phyloP scores from a whole-genome alignment of 2,888 invertebrate species.

The Standfussiana lucernea region DNA sequence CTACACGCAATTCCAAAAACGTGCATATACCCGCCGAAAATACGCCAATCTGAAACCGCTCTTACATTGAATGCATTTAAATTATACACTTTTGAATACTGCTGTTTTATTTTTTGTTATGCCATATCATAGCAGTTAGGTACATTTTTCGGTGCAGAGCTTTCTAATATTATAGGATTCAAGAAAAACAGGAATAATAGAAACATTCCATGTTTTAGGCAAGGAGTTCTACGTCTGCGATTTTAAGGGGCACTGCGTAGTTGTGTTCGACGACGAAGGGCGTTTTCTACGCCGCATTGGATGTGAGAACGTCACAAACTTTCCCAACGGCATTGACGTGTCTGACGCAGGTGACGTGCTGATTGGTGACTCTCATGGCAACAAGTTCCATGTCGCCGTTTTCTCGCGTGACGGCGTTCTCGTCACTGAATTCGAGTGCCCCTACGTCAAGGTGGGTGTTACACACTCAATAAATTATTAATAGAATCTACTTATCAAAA shows the following conservation, averaged over 20 bases:
- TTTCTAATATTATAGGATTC: neutral
- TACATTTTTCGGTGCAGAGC: neutral
- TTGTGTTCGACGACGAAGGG: constrained; percentile 98
- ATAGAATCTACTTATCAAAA: no score
- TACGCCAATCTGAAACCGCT: neutral
- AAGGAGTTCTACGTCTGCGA: constrained; percentile 99
- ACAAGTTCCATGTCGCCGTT: constrained; percentile 99
- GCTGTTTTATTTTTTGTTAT: no score
- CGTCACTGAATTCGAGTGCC: constrained; percentile 98
- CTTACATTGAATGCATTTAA: neutral
- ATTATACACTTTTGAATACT: neutral
- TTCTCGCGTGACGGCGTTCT: constrained; percentile 97
- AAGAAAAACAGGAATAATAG: neutral
- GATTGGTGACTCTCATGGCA: constrained; percentile 99
- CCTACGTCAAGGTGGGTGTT: constrained; percentile 96
- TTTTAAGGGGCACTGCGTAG: constrained; percentile 99
- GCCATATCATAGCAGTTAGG: neutral
- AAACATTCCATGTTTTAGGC: constrained; percentile 88
- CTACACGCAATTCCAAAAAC: neutral
- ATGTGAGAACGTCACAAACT: constrained; percentile 98
- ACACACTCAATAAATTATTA: constrained; percentile 6
- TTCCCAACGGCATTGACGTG: constrained; percentile 99
- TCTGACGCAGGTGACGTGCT: constrained; percentile 99
- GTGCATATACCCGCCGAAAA: neutral
- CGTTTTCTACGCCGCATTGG: constrained; percentile 98